Evolutionary conservation across 2,797 vertebrate species (phyloP).

Genomic region (Carapus acus): DNA sequence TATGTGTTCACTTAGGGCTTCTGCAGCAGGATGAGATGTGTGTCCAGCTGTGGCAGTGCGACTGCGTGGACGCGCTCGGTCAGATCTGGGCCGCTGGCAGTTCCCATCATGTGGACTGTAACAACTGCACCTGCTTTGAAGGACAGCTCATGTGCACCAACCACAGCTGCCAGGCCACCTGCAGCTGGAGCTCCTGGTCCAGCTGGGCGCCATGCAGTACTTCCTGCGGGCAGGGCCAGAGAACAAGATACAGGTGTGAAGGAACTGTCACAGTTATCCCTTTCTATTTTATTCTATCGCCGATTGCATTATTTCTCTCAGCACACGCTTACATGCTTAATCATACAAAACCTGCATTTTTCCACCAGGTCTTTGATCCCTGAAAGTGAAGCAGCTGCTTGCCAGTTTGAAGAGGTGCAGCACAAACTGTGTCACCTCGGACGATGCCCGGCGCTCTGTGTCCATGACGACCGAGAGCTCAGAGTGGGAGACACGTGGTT

Average conservation of each 20-base stretch:
- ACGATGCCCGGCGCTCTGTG: conserved; percentile 78
- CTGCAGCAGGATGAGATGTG: conserved; percentile 77
- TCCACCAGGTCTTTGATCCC: conserved; percentile 73
- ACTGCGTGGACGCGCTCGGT: conserved; percentile 77
- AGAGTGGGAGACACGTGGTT: conserved; percentile 80
- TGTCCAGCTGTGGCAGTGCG: conserved; percentile 78
- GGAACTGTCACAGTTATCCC: not conserved
- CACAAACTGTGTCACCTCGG: conserved; percentile 73
- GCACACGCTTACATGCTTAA: too few species aligned
- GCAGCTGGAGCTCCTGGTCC: conserved; percentile 85
- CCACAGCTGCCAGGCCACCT: conserved; percentile 68
- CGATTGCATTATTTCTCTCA: too few species aligned
- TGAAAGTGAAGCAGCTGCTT: conserved; percentile 61
- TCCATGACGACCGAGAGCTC: conserved; percentile 61
- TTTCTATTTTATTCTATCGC: not conserved
- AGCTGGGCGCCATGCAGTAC: conserved; percentile 80
- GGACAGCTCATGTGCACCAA: conserved; percentile 77
- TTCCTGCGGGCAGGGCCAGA: conserved; percentile 74
- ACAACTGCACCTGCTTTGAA: conserved; percentile 79
- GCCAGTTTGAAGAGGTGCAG: conserved; percentile 78
- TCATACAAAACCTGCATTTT: not conserved
- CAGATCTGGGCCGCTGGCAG: conserved; percentile 81
- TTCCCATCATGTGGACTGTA: conserved; percentile 73
- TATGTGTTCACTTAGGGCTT: conserved; percentile 57
- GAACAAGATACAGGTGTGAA: conserved; percentile 79